Evolutionary conservation across 1,140 invertebrate species (phyloP).

Genomic region (Drosophila equinoxialis): DNA sequence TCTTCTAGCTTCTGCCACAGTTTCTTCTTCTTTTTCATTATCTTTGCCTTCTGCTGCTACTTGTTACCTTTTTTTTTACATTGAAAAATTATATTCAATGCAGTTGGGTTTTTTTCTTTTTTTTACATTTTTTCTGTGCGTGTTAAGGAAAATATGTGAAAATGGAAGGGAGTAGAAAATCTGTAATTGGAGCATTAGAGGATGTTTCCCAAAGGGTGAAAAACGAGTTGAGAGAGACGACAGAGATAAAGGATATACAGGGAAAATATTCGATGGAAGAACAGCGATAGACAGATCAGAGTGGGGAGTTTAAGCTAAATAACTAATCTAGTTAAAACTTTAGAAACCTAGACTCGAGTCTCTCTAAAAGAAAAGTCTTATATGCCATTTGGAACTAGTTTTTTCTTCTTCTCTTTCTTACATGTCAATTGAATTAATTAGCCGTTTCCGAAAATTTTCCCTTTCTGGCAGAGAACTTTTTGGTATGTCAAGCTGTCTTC

Average conservation of each 20-base stretch:
- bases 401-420: slow-evolving; percentile 12
- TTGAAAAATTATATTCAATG: slow-evolving; percentile 29
- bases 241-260: too few relatives aligned
- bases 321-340: too few relatives aligned
- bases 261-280: too few relatives aligned
- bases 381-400: background rate
- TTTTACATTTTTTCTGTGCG: slow-evolving; percentile 4
- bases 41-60: background rate
- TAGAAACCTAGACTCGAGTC: background rate
- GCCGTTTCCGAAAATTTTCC: slow-evolving; percentile 31
- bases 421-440: slow-evolving; percentile 4
- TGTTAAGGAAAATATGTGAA: slow-evolving; percentile 58
- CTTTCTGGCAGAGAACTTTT: slow-evolving; percentile 36
- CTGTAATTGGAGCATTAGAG: background rate
- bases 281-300: too few relatives aligned
- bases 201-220: too few relatives aligned
- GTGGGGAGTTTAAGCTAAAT: too few relatives aligned
- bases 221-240: too few relatives aligned
- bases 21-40: too few relatives aligned
- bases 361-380: background rate
- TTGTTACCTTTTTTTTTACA: slow-evolving; percentile 16
- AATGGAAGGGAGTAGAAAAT: background rate
- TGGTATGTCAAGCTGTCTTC: slow-evolving; percentile 33
- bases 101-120: background rate
- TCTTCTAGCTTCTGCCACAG: slow-evolving; percentile 13